phyloP scores from a whole-genome alignment of 1,140 invertebrate genomes.

The Platorchestia sp. region DNA sequence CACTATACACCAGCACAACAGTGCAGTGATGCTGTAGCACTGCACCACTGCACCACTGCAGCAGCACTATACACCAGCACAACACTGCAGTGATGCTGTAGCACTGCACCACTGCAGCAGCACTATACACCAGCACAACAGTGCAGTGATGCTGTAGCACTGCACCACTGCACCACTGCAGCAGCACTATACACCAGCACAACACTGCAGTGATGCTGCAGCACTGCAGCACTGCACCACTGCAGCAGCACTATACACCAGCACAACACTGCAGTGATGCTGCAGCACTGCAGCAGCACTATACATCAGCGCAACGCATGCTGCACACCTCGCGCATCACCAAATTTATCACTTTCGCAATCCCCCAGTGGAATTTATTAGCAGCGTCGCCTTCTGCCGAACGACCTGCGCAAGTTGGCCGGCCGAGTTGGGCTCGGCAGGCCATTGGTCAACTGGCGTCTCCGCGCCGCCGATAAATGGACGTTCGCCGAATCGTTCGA shows the following conservation, averaged over 20 bases:
- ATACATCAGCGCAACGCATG: no score
- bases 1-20: no score
- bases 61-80: no score
- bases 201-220: background rate
- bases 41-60: no score
- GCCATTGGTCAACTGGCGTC: background rate
- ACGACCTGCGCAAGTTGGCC: background rate
- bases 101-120: background rate
- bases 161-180: background rate
- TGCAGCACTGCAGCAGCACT: background rate
- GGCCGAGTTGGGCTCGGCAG: background rate
- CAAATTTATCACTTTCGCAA: background rate
- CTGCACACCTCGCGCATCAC: background rate
- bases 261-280: background rate
- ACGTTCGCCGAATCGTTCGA: background rate
- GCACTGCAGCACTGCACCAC: background rate
- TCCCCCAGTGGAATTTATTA: background rate
- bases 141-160: background rate
- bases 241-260: background rate
- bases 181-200: no score
- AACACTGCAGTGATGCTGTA: background rate
- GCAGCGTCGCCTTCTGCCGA: background rate
- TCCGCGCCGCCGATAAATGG: background rate
- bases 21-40: no score
- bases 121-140: background rate